A percentile compares a stretch with the other conserved stretches of the same genome.
These are phyloP conservation scores for Trematomus bernacchii DNA, from an alignment of 2,797 vertebrate species.

Conservation along the genomic window DNA sequence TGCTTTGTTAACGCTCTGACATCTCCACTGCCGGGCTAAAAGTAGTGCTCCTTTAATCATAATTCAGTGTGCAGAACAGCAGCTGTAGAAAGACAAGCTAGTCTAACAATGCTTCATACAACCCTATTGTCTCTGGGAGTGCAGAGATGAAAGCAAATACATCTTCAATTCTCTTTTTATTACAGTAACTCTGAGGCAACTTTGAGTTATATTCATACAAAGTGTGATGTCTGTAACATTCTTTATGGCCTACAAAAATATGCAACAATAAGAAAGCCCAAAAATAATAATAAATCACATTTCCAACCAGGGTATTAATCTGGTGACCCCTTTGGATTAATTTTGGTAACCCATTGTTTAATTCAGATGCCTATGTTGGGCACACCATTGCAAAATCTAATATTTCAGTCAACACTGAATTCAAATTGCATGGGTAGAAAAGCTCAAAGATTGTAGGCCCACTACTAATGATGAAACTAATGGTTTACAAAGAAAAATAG, in stretches of 20 bases:
- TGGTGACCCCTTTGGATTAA: not conserved
- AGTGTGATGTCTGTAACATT: conserved; percentile 4
- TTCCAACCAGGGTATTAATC: not conserved
- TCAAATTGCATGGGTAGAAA: conserved; percentile 6
- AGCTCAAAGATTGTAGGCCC: conserved; percentile 35
- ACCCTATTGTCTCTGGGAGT: conserved; percentile 23
- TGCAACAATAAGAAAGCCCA: not conserved
- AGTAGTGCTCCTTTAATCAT: conserved; percentile 44
- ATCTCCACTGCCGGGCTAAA: conserved; percentile 52
- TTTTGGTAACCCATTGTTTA: not conserved
- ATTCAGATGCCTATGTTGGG: not conserved
- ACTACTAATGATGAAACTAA: conserved; percentile 25
- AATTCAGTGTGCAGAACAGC: conserved; percentile 42
- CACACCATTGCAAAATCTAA: conserved; percentile 4
- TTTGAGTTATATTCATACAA: not conserved
- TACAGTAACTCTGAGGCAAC: conserved; percentile 17
- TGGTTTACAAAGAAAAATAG: conserved; percentile 43
- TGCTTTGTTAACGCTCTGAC: conserved; percentile 34
- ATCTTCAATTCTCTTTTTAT: conserved; percentile 9
- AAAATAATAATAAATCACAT: not conserved
- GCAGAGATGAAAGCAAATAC: conserved; percentile 25
- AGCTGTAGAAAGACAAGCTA: conserved; percentile 22
- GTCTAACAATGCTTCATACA: conserved; percentile 6
- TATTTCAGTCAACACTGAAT: not conserved
- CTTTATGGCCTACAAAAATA: not conserved